These are phyloP conservation scores for Siniperca chuatsi DNA, from an alignment of 2,113 vertebrate genomes.

Conservation along the genomic window DNA sequence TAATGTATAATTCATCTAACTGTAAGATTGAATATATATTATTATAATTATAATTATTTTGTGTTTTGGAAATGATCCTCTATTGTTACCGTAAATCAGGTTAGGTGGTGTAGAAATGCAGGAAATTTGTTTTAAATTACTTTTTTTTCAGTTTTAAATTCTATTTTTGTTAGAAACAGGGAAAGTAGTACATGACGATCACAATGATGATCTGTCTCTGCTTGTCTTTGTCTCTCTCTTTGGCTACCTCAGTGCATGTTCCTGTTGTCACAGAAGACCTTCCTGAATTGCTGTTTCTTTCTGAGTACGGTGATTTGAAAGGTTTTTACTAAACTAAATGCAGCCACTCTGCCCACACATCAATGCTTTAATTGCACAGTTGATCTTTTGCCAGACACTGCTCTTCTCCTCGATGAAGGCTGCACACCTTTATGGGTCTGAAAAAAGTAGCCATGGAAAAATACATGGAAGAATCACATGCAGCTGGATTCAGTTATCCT, in stretches of 20 bases:
- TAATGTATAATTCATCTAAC: no score
- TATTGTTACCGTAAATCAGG: no score
- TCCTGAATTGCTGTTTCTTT: conserved; percentile 6
- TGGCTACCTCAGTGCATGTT: neutral
- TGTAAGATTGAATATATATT: no score
- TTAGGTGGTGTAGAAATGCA: no score
- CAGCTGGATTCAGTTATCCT: neutral
- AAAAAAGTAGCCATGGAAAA: neutral
- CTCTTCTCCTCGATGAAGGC: neutral
- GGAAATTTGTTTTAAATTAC: no score
- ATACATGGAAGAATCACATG: neutral
- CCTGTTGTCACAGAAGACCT: conserved; percentile 2
- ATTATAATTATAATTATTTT: no score
- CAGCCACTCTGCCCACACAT: conserved; percentile 31
- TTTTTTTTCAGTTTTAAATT: neutral
- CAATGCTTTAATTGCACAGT: conserved; percentile 43
- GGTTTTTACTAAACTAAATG: conserved; percentile 37
- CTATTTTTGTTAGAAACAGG: neutral
- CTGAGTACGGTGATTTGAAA: conserved; percentile 1
- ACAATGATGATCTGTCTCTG: neutral
- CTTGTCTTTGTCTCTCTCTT: conserved; percentile 4
- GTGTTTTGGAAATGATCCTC: no score
- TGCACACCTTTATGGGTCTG: conserved; percentile 18
- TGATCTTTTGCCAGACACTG: conserved; percentile 44
- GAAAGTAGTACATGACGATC: neutral